These are phyloP conservation scores for Lagria hirta DNA, from an alignment of 2,888 invertebrate species.

Conservation along the genomic window DNA sequence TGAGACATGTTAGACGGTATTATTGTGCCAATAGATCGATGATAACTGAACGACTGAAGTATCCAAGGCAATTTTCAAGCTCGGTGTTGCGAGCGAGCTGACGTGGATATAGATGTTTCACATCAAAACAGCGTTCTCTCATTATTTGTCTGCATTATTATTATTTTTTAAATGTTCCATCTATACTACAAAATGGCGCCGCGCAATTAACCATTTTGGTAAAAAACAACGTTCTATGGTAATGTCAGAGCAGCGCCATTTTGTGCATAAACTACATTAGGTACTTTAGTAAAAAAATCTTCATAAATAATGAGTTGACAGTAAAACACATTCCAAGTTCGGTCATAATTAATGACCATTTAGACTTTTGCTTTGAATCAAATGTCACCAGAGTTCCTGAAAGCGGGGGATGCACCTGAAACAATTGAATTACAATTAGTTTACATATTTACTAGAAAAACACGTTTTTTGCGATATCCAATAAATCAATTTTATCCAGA, in stretches of 20 bases:
- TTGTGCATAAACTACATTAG: neutral
- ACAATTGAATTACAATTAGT: constrained; percentile 4
- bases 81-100: no score
- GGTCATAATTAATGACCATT: constrained; percentile 62
- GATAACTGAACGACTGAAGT: no score
- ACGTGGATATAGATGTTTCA: no score
- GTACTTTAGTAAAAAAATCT: constrained; percentile 57
- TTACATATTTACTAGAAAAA: constrained; percentile 6
- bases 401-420: constrained; percentile 56
- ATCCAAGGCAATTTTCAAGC: no score
- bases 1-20: no score
- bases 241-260: no score
- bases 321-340: constrained; percentile 67
- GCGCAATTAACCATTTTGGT: neutral
- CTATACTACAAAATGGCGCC: neutral
- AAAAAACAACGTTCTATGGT: no score
- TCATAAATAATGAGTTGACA: constrained; percentile 62
- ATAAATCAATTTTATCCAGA: constrained; percentile 53
- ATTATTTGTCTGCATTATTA: no score
- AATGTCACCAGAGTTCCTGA: constrained; percentile 57
- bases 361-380: constrained; percentile 45
- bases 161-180: no score
- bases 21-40: no score
- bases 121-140: no score
- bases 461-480: constrained; percentile 56